Evolutionary conservation across 2,888 invertebrate genomes (phyloP), one percentile per base, ranked within the genome.

Genomic region (Drosophila austrosaltans): DNA sequence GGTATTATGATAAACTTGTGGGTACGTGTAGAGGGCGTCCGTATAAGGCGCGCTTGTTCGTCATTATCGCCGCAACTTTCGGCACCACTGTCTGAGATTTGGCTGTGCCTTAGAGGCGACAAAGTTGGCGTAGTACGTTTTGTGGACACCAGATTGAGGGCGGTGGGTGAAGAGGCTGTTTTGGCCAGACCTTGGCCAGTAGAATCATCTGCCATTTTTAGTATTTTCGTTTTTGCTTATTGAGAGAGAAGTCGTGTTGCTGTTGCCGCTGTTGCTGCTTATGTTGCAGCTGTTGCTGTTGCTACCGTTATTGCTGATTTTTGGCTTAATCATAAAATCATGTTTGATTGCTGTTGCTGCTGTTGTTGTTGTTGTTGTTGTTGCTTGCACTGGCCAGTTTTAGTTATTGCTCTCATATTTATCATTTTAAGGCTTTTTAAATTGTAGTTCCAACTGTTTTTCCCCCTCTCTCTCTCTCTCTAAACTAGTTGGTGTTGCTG

Each of bases 1-100:
- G 92, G 92, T 66, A 92, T 92, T 4, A 92, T 92, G 44, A 92
- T 92, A 69, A 88, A 92, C 77, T 91, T 92, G 66, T 91, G 91
- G 2, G 90, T 82, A 53, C 91, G 90, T 64, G 84, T 73, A 7
- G 92, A 89, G 0, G 92, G 79, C 10, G 89, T 81, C 36, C 90
- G 90, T 30, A 92, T 86, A 36, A 92, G 90, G 2, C 89, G 89
- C 6, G 90, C 79, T 62, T 91, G 91, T 39, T 91, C 92, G 60
- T 92, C 92, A 64, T 79, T 83, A 63, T 87, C 91, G 67, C 84
- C 84, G 65, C 86, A 84, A 63, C 90, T 91, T 63, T 91, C 83
- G 28, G 91, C 91, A 20, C 90, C 90, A 44, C 91, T 91, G 62
- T 92, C 91, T 7, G 82, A 90, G 4, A 92, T 66, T 36, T 87